Conservation (phyloP, 1,140 invertebrate species). For the Bathynomus jamesi region DNA sequence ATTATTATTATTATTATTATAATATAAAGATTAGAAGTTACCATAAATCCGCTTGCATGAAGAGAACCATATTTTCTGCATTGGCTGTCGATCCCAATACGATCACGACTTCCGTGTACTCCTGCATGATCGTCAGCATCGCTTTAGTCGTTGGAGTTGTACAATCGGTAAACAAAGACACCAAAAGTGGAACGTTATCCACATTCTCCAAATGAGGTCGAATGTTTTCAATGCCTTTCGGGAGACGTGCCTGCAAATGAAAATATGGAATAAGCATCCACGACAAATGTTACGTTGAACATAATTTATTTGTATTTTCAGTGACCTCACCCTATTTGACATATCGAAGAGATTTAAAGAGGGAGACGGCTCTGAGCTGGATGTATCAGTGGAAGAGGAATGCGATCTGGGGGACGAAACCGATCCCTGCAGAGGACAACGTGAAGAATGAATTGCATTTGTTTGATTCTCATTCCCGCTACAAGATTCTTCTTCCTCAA, state of each 20-base stretch:
- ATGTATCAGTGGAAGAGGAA: conserved; percentile 70
- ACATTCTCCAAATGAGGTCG: conserved; percentile 88
- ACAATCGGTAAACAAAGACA: conserved; percentile 95
- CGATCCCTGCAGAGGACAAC: background rate
- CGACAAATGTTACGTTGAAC: conserved; percentile 20
- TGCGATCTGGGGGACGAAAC: conserved; percentile 40
- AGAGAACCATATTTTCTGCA: conserved; percentile 80
- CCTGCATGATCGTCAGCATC: conserved; percentile 55
- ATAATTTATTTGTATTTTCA: background rate
- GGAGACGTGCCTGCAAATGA: conserved; percentile 65
- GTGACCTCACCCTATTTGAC: conserved; percentile 68
- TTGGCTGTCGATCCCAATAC: conserved; percentile 54
- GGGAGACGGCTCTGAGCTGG: conserved; percentile 68
- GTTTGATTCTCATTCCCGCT: too few relatives aligned
- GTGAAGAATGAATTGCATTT: too few relatives aligned
- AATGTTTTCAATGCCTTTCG: conserved; percentile 93
- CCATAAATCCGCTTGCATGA: conserved; percentile 84
- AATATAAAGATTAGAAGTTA: too few relatives aligned
- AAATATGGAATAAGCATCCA: conserved; percentile 40
- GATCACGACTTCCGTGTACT: conserved; percentile 53
- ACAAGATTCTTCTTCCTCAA: background rate
- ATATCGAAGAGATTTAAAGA: conserved; percentile 65
- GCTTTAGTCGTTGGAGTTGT: conserved; percentile 60
- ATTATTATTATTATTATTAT: too few relatives aligned
- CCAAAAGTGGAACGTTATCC: conserved; percentile 92